Percentiles rank a stretch among this genome's conserved stretches.
phyloP scores from a whole-genome alignment of 2,888 invertebrate species.

The Metallyticus violacea region DNA sequence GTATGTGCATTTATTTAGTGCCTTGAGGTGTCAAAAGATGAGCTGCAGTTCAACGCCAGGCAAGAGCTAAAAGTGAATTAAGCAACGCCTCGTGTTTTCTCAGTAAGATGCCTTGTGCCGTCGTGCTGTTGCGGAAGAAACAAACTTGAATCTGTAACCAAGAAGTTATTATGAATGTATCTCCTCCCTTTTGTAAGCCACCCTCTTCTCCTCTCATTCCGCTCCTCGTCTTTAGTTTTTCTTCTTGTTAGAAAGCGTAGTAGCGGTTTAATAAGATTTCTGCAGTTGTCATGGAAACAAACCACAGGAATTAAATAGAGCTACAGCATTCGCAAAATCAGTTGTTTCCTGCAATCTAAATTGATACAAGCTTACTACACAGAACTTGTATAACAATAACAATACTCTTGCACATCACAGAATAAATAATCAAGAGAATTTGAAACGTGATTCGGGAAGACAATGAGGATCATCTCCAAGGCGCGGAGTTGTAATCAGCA shows the following conservation, averaged over 20 bases:
- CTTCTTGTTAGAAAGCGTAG: conserved; percentile 6
- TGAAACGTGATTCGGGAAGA: neutral
- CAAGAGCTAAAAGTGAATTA: neutral
- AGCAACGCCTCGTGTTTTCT: neutral
- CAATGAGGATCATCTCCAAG: conserved; percentile 5
- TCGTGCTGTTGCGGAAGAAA: neutral
- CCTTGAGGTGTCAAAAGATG: neutral
- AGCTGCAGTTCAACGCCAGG: no score
- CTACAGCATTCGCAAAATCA: neutral
- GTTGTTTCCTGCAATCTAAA: neutral
- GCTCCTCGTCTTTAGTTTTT: neutral
- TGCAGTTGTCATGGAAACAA: conserved; percentile 13
- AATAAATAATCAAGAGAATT: conserved; percentile 13
- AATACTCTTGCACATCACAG: neutral
- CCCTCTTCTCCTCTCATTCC: neutral
- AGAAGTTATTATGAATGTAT: conserved; percentile 32
- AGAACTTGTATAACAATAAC: neutral
- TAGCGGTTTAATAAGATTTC: conserved; percentile 29
- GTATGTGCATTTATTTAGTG: no score
- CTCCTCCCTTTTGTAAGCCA: neutral
- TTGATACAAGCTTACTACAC: neutral
- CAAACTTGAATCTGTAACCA: conserved; percentile 27
- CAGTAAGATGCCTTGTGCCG: neutral
- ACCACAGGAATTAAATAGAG: conserved; percentile 26
- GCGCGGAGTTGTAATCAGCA: conserved; percentile 1